Conservation (phyloP, 2,797 vertebrate species). For the Craterocephalus amniculus region DNA sequence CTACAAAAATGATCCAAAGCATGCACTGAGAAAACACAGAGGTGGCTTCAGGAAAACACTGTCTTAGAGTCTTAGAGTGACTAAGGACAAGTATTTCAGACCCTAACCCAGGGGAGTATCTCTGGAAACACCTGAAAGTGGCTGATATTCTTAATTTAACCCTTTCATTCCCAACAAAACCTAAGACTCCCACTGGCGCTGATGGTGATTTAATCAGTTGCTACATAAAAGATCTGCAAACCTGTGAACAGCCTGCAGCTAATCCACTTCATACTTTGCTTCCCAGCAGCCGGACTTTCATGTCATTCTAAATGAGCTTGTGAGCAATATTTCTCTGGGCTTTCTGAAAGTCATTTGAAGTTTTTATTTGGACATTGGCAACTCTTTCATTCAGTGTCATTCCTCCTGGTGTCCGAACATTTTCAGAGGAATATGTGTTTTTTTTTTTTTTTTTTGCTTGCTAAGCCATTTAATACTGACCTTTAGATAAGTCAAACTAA, state of each 20-base stretch:
- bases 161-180: background rate
- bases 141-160: background rate
- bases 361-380: background rate
- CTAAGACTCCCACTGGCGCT: background rate
- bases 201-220: background rate
- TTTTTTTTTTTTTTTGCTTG: background rate
- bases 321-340: background rate
- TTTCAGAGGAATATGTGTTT: background rate
- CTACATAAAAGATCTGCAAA: background rate
- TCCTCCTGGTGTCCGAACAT: background rate
- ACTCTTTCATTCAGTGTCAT: background rate
- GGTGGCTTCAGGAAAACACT: background rate
- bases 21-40: background rate
- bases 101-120: background rate
- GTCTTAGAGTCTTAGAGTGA: background rate
- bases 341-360: background rate
- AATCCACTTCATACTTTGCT: background rate
- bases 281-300: background rate
- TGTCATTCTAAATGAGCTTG: background rate
- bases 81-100: background rate
- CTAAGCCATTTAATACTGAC: background rate
- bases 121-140: background rate
- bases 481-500: background rate
- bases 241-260: background rate
- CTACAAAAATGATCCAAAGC: background rate